A percentile compares a stretch with the other conserved stretches of the same genome.
Conservation (phyloP, 2,888 invertebrate genomes). For the Drosophila longiperda region DNA sequence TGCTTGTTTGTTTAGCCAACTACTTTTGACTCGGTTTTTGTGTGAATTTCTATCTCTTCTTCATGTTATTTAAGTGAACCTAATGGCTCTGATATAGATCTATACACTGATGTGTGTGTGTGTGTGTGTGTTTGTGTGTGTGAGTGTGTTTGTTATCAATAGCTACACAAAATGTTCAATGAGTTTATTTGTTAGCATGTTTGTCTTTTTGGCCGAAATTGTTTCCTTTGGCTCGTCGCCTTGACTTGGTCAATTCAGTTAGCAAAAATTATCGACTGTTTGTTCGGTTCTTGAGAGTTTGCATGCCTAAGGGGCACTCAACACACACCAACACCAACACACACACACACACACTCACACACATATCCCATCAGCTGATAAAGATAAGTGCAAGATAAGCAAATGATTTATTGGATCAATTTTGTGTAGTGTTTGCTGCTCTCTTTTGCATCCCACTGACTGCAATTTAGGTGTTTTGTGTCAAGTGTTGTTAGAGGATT, state of each 20-base stretch:
- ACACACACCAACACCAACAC: conserved; percentile 7
- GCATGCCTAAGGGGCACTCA: conserved; percentile 15
- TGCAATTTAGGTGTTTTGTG: conserved; percentile 32
- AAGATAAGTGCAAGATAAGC: conserved; percentile 66
- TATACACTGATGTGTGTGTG: conserved; percentile 18
- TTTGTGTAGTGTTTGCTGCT: conserved; percentile 51
- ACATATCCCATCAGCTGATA: conserved; percentile 37
- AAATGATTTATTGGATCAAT: conserved; percentile 58
- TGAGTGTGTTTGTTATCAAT: conserved; percentile 30
- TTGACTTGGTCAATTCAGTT: conserved; percentile 70
- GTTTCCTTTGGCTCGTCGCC: conserved; percentile 41
- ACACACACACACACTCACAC: not conserved
- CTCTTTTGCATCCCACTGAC: conserved; percentile 23
- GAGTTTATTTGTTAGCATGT: conserved; percentile 66
- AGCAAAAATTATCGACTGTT: conserved; percentile 71
- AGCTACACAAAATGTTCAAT: conserved; percentile 40
- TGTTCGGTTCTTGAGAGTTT: conserved; percentile 52
- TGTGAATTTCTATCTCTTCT: conserved; percentile 1
- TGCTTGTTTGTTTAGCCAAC: conserved; percentile 39
- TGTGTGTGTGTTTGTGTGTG: not conserved
- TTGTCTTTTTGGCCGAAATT: conserved; percentile 44
- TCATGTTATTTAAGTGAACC: conserved; percentile 49
- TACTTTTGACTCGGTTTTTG: conserved; percentile 18
- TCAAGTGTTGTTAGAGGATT: conserved; percentile 45
- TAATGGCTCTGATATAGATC: conserved; percentile 58